Percentiles rank a stretch among this genome's conserved stretches.
Evolutionary conservation across 1,140 invertebrate species (phyloP).

Genomic region (Drosophila orosa): DNA sequence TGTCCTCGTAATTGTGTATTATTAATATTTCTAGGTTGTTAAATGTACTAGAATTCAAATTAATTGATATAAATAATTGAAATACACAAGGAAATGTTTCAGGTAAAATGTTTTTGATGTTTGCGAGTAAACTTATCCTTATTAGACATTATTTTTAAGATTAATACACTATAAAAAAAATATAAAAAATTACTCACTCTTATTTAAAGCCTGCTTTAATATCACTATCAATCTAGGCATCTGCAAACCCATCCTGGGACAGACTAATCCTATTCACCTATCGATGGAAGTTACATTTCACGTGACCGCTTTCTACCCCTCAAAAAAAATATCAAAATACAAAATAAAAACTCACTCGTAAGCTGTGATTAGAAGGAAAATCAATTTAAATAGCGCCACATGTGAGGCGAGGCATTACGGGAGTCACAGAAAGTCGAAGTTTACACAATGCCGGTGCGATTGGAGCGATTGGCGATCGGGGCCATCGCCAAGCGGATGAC

Average conservation of each 20-base stretch:
- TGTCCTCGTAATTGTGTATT: no score
- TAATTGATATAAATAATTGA: no score
- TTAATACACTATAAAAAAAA: background rate
- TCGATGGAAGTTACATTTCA: conserved; percentile 17
- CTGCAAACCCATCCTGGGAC: background rate
- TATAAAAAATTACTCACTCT: background rate
- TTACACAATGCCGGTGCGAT: conserved; percentile 35
- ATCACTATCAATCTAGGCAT: background rate
- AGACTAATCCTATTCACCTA: conserved; percentile 21
- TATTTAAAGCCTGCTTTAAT: background rate
- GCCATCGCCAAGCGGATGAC: conserved; percentile 41
- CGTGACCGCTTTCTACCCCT: background rate
- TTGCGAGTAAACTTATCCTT: no score
- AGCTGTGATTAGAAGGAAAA: conserved; percentile 33
- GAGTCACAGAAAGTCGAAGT: conserved; percentile 32
- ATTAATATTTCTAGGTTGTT: no score
- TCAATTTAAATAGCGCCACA: conserved; percentile 55
- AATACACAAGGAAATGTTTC: background rate
- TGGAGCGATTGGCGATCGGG: conserved; percentile 20
- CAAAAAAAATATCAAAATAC: background rate
- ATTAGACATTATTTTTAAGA: conserved; percentile 1
- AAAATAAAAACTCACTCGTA: conserved; percentile 1
- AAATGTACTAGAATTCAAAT: no score
- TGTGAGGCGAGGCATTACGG: conserved; percentile 21
- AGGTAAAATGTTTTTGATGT: no score